Percentiles rank a stretch among this genome's conserved stretches.
Conservation (phyloP, 2,888 invertebrate species). For the Melanotus villosus region DNA sequence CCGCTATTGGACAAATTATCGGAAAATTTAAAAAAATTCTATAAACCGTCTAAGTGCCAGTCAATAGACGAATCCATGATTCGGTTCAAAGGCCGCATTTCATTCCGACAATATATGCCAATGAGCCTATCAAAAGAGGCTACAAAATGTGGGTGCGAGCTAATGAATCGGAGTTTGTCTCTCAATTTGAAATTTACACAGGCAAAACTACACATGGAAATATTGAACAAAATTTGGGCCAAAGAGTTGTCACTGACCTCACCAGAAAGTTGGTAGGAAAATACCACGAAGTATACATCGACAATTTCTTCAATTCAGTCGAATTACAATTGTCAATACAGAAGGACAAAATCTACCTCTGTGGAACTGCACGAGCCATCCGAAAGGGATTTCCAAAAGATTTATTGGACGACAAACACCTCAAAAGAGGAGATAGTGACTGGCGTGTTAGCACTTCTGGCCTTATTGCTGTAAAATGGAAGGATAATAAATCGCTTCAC, state of each 20-base stretch:
- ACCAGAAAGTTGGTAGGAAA: constrained; percentile 31
- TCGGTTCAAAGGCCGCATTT: constrained; percentile 54
- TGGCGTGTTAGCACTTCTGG: not conserved
- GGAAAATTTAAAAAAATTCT: constrained; percentile 43
- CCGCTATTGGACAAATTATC: constrained; percentile 49
- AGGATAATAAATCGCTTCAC: not conserved
- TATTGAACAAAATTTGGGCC: constrained; percentile 53
- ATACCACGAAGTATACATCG: constrained; percentile 52
- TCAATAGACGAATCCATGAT: constrained; percentile 55
- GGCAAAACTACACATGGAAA: too few relatives aligned
- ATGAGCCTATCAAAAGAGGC: constrained; percentile 52
- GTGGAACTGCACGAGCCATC: constrained; percentile 50
- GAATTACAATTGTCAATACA: constrained; percentile 46
- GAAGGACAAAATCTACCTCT: constrained; percentile 46
- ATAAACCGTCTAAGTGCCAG: constrained; percentile 39
- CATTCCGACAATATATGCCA: constrained; percentile 51
- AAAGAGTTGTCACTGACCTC: constrained; percentile 40
- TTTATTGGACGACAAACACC: not conserved
- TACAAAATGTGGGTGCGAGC: constrained; percentile 55
- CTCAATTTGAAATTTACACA: constrained; percentile 57
- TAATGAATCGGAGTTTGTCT: constrained; percentile 52
- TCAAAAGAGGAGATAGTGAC: not conserved
- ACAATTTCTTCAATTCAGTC: constrained; percentile 54
- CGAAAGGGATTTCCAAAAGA: constrained; percentile 30
- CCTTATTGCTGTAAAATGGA: not conserved